These are phyloP conservation scores for Raphicerus campestris DNA, from an alignment of 2,113 vertebrate genomes.

Conservation along the genomic window DNA sequence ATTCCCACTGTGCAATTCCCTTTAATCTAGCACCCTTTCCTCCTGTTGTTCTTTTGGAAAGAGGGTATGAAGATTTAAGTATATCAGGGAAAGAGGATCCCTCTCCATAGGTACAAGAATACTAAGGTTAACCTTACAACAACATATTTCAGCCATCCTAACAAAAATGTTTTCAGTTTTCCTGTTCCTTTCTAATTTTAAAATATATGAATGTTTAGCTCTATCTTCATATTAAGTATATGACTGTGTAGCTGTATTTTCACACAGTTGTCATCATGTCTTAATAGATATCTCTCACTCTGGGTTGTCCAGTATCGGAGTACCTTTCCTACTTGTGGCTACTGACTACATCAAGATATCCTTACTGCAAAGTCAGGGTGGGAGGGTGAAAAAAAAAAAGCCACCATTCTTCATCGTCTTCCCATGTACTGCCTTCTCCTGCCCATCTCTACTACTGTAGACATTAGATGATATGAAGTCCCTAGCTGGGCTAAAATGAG, in stretches of 20 bases:
- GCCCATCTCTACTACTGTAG: neutral
- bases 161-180: constrained; percentile 32
- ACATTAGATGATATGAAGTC: neutral
- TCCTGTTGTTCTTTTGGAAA: constrained; percentile 53
- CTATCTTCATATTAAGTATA: constrained; percentile 25
- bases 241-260: constrained; percentile 18
- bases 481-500: neutral
- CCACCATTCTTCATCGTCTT: constrained; percentile 1
- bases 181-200: constrained; percentile 6
- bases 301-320: neutral
- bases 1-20: constrained; percentile 58
- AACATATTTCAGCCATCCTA: constrained; percentile 5
- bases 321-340: constrained; percentile 25
- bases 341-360: constrained; percentile 3
- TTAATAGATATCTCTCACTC: constrained; percentile 29
- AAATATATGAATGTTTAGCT: neutral
- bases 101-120: constrained; percentile 27
- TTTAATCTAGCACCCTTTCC: constrained; percentile 41
- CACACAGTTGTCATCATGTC: neutral
- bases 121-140: constrained; percentile 16
- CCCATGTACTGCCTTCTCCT: neutral
- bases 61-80: constrained; percentile 50
- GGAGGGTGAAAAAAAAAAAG: neutral
- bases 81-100: constrained; percentile 26
- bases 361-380: neutral